These are phyloP conservation scores for Bacillus rossius DNA, from an alignment of 1,140 invertebrate genomes.

Conservation along the genomic window DNA sequence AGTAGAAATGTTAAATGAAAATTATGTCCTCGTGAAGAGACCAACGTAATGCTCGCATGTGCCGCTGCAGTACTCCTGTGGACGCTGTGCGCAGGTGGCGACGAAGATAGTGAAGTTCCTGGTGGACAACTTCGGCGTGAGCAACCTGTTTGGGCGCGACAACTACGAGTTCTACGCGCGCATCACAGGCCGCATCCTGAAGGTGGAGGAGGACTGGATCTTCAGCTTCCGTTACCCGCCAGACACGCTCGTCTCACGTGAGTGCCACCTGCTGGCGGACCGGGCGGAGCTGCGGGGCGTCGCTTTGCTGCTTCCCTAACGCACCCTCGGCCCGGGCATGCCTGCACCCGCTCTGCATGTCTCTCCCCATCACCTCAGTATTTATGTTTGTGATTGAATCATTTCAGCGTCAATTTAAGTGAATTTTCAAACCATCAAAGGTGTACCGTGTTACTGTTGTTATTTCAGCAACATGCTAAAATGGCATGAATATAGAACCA, in stretches of 20 bases:
- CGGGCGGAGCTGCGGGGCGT: background rate
- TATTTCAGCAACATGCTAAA: no score
- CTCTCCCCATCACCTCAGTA: no score
- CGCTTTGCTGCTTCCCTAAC: background rate
- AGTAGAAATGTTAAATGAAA: no score
- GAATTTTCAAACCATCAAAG: no score
- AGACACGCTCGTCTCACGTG: conserved; percentile 68
- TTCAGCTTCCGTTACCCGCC: conserved; percentile 90
- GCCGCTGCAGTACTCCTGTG: no score
- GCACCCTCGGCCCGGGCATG: background rate
- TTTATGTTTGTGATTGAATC: no score
- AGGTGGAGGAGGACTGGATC: conserved; percentile 92
- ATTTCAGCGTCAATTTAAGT: no score
- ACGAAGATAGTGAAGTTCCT: conserved; percentile 92
- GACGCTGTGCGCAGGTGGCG: conserved; percentile 58
- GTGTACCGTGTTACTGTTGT: no score
- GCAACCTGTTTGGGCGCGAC: conserved; percentile 89
- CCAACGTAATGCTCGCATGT: no score
- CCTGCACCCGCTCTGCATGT: background rate
- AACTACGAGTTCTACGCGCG: conserved; percentile 97
- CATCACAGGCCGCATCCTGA: conserved; percentile 86
- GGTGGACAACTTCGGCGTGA: conserved; percentile 95
- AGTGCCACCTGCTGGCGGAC: conserved; percentile 38
- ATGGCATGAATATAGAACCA: no score
- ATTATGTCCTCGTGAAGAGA: no score